A percentile compares a stretch with the other conserved stretches of the same genome.
phyloP scores from a whole-genome alignment of 2,888 invertebrate genomes.

The Sicus ferrugineus region DNA sequence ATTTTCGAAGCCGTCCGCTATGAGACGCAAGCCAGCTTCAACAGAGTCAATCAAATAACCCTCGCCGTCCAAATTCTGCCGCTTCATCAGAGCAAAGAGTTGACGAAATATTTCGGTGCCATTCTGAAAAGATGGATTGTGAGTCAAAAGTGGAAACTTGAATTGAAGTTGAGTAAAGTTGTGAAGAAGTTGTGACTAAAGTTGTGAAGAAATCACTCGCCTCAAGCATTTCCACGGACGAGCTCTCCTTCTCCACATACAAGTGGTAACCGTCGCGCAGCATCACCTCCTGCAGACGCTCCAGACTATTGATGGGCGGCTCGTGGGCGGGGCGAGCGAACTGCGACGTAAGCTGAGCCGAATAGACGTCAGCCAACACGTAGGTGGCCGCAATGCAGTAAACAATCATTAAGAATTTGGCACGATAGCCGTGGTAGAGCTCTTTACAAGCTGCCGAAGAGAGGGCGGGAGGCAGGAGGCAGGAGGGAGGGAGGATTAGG shows the following conservation, averaged over 20 bases:
- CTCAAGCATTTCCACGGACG: conserved; percentile 75
- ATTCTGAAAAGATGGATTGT: conserved; percentile 65
- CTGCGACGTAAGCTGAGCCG: conserved; percentile 78
- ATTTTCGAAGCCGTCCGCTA: conserved; percentile 68
- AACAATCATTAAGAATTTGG: conserved; percentile 74
- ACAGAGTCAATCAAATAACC: conserved; percentile 74
- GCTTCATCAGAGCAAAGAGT: conserved; percentile 73
- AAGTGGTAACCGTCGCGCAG: conserved; percentile 71
- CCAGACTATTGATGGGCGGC: conserved; percentile 72
- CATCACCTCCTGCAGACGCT: conserved; percentile 74
- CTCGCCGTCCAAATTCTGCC: conserved; percentile 63
- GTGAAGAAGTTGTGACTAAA: too few species aligned
- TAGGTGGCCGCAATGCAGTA: conserved; percentile 80
- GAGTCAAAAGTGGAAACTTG: neutral
- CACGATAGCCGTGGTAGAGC: conserved; percentile 72
- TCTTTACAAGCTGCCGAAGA: conserved; percentile 55
- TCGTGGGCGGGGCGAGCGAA: conserved; percentile 78
- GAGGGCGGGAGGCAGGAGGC: neutral
- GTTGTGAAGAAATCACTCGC: conserved; percentile 57
- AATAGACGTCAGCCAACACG: conserved; percentile 81
- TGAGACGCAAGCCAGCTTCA: conserved; percentile 74
- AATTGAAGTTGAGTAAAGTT: too few species aligned
- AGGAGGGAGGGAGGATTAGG: neutral
- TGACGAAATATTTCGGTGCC: conserved; percentile 78
- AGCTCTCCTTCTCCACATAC: conserved; percentile 77